A percentile compares a stretch with the other conserved stretches of the same genome.
These are phyloP conservation scores for Ciconia maguari DNA, from an alignment of 2,113 vertebrate genomes.

Conservation along the genomic window DNA sequence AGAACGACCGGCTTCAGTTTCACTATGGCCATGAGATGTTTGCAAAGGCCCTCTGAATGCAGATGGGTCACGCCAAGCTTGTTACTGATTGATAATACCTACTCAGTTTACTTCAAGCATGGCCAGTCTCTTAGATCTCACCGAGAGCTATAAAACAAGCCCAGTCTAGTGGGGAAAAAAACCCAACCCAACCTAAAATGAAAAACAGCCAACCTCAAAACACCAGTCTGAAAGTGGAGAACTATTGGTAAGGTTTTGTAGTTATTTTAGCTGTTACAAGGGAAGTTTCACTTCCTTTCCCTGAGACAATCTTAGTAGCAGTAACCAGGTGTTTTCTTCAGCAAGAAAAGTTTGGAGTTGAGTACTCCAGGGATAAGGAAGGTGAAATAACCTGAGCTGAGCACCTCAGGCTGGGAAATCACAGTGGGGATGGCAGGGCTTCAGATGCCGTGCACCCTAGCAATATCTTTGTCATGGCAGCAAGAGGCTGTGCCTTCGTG, in stretches of 20 bases:
- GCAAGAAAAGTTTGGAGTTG: neutral
- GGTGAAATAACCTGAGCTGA: neutral
- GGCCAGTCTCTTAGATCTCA: neutral
- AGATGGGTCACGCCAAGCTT: neutral
- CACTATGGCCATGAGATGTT: neutral
- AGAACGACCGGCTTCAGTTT: neutral
- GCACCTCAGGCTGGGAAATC: neutral
- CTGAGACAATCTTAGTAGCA: neutral
- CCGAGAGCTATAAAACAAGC: neutral
- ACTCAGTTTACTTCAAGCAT: neutral
- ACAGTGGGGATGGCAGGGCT: accelerated
- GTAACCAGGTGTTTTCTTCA: neutral
- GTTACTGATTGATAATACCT: neutral
- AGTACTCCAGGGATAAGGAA: neutral
- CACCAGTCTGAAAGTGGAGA: neutral
- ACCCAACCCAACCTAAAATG: neutral
- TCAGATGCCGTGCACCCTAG: accelerated
- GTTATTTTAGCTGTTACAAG: neutral
- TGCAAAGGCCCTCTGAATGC: neutral
- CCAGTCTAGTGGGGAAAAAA: neutral
- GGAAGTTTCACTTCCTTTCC: neutral
- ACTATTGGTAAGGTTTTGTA: neutral
- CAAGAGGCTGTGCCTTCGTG: neutral
- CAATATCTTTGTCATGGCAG: neutral
- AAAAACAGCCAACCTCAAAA: neutral